Conservation (phyloP, 2,113 vertebrate species). For the Pteronura brasiliensis region DNA sequence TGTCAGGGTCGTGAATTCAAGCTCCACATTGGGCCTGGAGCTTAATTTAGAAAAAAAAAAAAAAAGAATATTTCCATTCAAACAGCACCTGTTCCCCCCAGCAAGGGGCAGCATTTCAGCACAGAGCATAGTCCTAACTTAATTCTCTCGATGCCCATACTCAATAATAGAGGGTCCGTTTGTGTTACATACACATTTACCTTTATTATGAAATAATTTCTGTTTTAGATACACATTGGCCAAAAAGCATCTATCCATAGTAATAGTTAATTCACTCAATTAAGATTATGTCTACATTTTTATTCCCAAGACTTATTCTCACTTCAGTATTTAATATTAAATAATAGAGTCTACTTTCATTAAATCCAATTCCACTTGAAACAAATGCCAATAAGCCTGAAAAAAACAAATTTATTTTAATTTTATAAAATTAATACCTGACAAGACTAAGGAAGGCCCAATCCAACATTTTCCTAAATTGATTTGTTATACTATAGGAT, state of each 20-base stretch:
- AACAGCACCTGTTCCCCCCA: neutral
- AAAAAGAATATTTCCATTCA: neutral
- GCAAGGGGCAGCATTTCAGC: neutral
- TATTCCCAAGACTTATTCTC: neutral
- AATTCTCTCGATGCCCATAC: neutral
- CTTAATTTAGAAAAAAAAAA: neutral
- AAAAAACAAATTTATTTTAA: conserved; percentile 41
- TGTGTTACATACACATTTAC: neutral
- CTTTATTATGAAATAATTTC: conserved; percentile 15
- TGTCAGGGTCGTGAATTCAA: neutral
- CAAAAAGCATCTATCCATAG: neutral
- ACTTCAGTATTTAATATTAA: conserved; percentile 3
- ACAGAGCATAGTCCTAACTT: neutral
- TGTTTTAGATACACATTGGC: neutral
- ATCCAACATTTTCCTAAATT: neutral
- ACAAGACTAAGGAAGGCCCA: neutral
- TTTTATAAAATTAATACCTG: conserved; percentile 18
- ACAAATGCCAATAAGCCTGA: neutral
- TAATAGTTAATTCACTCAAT: neutral
- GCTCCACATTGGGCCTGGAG: neutral
- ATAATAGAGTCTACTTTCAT: neutral
- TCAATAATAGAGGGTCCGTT: neutral
- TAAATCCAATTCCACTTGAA: neutral
- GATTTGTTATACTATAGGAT: neutral
- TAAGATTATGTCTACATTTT: conserved; percentile 42